Evolutionary conservation across 2,888 invertebrate species (phyloP).

Genomic region (Netelia virgata): DNA sequence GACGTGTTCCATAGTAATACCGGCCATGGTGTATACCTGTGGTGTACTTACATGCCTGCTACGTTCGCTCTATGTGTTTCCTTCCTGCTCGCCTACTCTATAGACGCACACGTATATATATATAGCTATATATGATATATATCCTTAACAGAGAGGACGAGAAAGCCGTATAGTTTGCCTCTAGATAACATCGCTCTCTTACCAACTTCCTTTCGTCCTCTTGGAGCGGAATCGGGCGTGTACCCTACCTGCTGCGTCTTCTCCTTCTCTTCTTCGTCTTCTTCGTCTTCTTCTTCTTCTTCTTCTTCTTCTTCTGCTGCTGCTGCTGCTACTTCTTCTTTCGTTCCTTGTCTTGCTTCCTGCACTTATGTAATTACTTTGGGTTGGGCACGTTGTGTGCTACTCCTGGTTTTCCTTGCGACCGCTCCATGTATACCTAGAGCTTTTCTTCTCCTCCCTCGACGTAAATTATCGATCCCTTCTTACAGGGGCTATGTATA

Average conservation of each 20-base stretch:
- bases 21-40: constrained; percentile 5
- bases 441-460: not conserved
- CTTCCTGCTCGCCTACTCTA: constrained; percentile 18
- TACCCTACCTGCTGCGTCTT: constrained; percentile 5
- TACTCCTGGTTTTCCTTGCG: constrained; percentile 2
- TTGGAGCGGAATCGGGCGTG: constrained; percentile 8
- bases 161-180: constrained; percentile 56
- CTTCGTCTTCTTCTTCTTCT: constrained; percentile 1
- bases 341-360: constrained; percentile 19
- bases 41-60: constrained; percentile 20
- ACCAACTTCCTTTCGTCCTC: constrained; percentile 43
- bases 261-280: not conserved
- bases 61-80: constrained; percentile 16
- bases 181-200: constrained; percentile 59
- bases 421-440: not conserved
- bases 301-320: not conserved
- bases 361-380: constrained; percentile 41
- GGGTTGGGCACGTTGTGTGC: constrained; percentile 15
- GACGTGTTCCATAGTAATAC: constrained; percentile 3
- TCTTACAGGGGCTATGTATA: not conserved
- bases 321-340: not conserved
- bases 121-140: constrained; percentile 15
- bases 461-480: not conserved
- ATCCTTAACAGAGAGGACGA: constrained; percentile 20
- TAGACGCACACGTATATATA: not conserved